phyloP scores from a whole-genome alignment of 92 coral and sea anemone species.

The Epizoanthus rinbou region DNA sequence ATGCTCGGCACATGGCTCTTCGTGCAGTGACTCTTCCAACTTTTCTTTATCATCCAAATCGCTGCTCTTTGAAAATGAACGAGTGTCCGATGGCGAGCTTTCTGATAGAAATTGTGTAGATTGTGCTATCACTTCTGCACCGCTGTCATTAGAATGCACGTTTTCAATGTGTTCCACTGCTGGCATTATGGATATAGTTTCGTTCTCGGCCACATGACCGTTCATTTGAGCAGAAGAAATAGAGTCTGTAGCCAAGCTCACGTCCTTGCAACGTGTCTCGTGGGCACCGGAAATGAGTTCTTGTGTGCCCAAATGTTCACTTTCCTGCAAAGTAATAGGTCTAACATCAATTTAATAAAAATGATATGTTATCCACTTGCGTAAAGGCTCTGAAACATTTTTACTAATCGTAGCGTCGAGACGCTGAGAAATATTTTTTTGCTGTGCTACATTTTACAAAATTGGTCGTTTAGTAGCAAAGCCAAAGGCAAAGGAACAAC shows the following conservation, averaged over 20 bases:
- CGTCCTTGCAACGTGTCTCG: background rate
- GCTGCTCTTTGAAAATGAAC: background rate
- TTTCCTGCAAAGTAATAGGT: background rate
- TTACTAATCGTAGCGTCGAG: background rate
- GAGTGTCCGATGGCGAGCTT: background rate
- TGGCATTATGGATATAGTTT: background rate
- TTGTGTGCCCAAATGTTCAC: conserved; percentile 22
- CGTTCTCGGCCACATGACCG: conserved; percentile 13
- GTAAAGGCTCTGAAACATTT: background rate
- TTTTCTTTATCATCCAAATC: background rate
- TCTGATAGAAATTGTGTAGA: background rate
- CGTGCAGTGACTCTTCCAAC: background rate
- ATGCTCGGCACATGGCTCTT: background rate
- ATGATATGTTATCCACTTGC: too few relatives aligned
- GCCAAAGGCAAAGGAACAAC: background rate
- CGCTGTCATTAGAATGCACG: background rate
- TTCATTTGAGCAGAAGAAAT: conserved; percentile 1
- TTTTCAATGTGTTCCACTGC: conserved; percentile 7
- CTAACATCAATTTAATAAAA: too few relatives aligned
- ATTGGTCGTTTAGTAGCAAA: background rate
- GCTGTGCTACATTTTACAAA: background rate
- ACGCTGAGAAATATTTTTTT: background rate
- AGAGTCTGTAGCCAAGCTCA: background rate
- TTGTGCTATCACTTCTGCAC: background rate
- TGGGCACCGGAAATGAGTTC: conserved; percentile 12